These are phyloP conservation scores for Oxyura jamaicensis DNA, from an alignment of 2,113 vertebrate species.

Conservation along the genomic window DNA sequence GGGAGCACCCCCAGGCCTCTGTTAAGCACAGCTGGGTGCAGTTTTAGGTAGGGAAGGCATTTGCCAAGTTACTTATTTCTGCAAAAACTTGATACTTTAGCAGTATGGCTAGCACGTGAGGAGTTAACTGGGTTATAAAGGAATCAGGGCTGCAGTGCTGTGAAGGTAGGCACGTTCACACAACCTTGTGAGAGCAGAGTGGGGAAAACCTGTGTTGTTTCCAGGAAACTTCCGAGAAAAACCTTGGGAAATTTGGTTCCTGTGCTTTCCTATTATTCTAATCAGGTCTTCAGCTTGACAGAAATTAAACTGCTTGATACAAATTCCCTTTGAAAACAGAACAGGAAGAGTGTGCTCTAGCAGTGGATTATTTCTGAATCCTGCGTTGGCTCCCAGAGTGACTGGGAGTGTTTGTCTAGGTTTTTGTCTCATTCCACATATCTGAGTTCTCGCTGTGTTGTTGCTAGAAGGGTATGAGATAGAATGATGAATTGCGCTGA, in stretches of 20 bases:
- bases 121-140: background rate
- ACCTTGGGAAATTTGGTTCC: background rate
- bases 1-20: background rate
- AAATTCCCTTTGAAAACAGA: background rate
- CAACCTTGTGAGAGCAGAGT: background rate
- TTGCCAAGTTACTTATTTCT: background rate
- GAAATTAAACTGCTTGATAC: background rate
- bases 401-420: background rate
- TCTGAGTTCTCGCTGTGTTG: background rate
- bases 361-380: background rate
- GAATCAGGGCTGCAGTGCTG: fast-evolving
- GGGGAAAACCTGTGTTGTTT: background rate
- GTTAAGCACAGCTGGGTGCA: background rate
- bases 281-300: background rate
- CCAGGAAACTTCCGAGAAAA: background rate
- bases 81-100: background rate
- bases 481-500: background rate
- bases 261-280: background rate
- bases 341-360: background rate
- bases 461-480: background rate
- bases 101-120: background rate
- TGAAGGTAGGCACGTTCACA: background rate
- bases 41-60: fast-evolving
- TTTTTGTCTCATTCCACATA: background rate
- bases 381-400: background rate